These are phyloP conservation scores for Alectoris magna DNA, from an alignment of 2,797 vertebrate species.

Conservation along the genomic window DNA sequence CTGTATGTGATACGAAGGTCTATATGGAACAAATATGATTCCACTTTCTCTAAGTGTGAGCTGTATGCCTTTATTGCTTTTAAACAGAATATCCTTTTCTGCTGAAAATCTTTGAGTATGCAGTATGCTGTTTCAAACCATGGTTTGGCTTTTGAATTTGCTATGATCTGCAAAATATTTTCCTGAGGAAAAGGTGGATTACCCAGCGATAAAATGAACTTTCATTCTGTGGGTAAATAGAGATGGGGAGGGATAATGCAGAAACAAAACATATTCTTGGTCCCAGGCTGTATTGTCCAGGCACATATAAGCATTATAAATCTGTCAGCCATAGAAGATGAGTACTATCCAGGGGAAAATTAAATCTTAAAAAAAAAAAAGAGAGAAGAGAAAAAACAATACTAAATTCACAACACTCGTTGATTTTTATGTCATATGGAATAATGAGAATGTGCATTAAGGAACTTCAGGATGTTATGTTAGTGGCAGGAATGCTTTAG, in stretches of 20 bases:
- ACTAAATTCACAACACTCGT: background rate
- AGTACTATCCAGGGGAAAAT: background rate
- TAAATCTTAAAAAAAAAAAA: background rate
- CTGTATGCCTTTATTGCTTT: background rate
- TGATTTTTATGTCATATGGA: background rate
- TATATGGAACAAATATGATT: background rate
- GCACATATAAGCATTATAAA: background rate
- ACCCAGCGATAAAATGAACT: background rate
- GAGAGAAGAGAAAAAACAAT: background rate
- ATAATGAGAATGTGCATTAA: accelerated
- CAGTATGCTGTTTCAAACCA: background rate
- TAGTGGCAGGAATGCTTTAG: background rate
- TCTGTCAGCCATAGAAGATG: background rate
- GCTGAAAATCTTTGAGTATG: constrained; percentile 1
- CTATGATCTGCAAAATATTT: constrained; percentile 23
- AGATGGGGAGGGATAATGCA: background rate
- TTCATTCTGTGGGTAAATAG: background rate
- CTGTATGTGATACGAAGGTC: background rate
- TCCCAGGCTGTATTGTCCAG: background rate
- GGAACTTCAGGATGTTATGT: background rate
- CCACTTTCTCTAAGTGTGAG: background rate
- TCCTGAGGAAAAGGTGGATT: constrained; percentile 19
- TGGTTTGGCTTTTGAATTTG: constrained; percentile 18
- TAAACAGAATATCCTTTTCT: background rate
- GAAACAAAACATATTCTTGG: background rate